Base-by-base conservation (phyloP, 2,113 vertebrate genomes). In the Malurus cyaneus region DNA sequence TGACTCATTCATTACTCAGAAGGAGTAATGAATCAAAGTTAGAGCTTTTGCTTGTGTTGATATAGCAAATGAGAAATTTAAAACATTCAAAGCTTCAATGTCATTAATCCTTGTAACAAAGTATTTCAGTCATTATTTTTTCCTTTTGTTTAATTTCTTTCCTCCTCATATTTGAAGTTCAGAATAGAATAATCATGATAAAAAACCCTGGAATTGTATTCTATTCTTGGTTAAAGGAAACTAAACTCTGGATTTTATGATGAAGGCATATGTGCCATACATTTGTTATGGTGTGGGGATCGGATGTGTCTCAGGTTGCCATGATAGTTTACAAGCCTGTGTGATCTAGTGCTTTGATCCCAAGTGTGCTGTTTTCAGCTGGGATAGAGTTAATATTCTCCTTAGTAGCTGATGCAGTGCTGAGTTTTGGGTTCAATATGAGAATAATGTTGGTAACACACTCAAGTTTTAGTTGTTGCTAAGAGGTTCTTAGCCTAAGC, bases 71-170 rank as follows among this genome's bases (percentile, higher is more conserved):
- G 46, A 18, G 49, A 81, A 92, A 66, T 57, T 41, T 72, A 60
- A 79, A 94, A 59, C 14, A 9, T 67, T 89, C 15, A 74, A 76
- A 94, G 32, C 20, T 88, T 32, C 60, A 54, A 25, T 62, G 9
- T 59, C 78, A 78, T 92, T 93, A 93, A 80, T 89, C 31, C 20
- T 91, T 95, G 64, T 64, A 72, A 71, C 2, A 31, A 81, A 57
- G 8, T n/a, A 61, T 92, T 82, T 87, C 39, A 59, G 20, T 36
- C 54, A 80, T 89, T 39, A 21, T 61, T 6, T 31, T 89, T 92
- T 52, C 5, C 8, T 46, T 76, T 65, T 57, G 16, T 66, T 93
- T 80, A 87, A 8, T 77, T 56, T 88, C 29, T 23, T 69, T 76
- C 12, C 10, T 83, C 14, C 28, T 70, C 11, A 23, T 67, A 61